Conservation (phyloP, 2,888 invertebrate genomes). For the Catocala sponsa region DNA sequence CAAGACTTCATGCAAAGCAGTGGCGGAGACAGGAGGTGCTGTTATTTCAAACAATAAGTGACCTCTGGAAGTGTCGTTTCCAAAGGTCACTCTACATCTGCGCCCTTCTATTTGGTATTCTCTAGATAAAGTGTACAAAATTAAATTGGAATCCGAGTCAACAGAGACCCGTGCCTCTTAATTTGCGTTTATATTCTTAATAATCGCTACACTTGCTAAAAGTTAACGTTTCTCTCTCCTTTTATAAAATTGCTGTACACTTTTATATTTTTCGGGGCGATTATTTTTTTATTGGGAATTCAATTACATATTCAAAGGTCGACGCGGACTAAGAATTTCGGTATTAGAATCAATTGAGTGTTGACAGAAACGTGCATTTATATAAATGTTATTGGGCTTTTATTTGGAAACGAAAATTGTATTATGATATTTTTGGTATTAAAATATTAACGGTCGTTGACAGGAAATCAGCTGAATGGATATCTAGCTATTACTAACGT, state of each 20-base stretch:
- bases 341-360: neutral
- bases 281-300: slow-evolving; percentile 12
- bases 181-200: slow-evolving; percentile 72
- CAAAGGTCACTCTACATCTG: slow-evolving; percentile 34
- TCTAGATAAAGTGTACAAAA: slow-evolving; percentile 69
- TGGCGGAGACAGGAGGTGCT: neutral
- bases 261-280: slow-evolving; percentile 8
- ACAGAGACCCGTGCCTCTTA: slow-evolving; percentile 62
- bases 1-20: no score
- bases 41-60: neutral
- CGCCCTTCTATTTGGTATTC: slow-evolving; percentile 65
- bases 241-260: slow-evolving; percentile 14
- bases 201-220: slow-evolving; percentile 54
- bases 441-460: no score
- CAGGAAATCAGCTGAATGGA: no score
- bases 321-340: slow-evolving; percentile 6
- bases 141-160: slow-evolving; percentile 73
- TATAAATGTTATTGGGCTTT: no score
- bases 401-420: no score
- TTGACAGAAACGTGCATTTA: no score
- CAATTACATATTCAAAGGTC: slow-evolving; percentile 8
- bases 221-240: slow-evolving; percentile 23
- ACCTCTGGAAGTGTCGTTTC: slow-evolving; percentile 35
- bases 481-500: no score
- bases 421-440: no score